Evolutionary conservation across 1,140 invertebrate species (phyloP).

Genomic region (Papilio aristodemus): DNA sequence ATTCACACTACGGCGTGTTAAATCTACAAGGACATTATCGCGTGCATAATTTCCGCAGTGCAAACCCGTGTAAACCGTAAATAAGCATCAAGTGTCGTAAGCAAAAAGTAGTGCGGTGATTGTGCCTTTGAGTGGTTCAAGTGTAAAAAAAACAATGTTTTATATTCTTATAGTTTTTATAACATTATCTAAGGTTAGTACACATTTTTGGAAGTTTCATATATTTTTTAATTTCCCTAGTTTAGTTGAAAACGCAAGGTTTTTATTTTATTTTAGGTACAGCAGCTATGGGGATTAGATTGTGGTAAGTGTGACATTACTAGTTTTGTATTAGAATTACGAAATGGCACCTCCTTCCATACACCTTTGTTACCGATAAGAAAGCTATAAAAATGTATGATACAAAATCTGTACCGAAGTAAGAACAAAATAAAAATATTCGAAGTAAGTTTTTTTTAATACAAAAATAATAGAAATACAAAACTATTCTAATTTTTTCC

Average conservation of each 20-base stretch:
- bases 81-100: constrained; percentile 45
- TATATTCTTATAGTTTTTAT: constrained; percentile 35
- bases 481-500: no score
- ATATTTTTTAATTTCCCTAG: not conserved
- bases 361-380: constrained; percentile 20
- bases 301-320: constrained; percentile 48
- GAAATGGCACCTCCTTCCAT: constrained; percentile 3
- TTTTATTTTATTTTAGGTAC: constrained; percentile 46
- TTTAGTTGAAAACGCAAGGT: constrained; percentile 1
- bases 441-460: no score
- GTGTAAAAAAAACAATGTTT: constrained; percentile 43
- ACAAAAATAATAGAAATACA: no score
- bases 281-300: constrained; percentile 36
- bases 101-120: constrained; percentile 48
- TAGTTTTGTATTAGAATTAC: constrained; percentile 6
- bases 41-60: constrained; percentile 66
- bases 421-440: no score
- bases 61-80: constrained; percentile 51
- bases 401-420: not conserved
- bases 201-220: not conserved
- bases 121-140: constrained; percentile 45
- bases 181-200: constrained; percentile 41
- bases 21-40: constrained; percentile 61
- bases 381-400: not conserved
- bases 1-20: constrained; percentile 40